These are phyloP conservation scores for Prenolepis imparis DNA, from an alignment of 2,888 invertebrate species.

Conservation along the genomic window DNA sequence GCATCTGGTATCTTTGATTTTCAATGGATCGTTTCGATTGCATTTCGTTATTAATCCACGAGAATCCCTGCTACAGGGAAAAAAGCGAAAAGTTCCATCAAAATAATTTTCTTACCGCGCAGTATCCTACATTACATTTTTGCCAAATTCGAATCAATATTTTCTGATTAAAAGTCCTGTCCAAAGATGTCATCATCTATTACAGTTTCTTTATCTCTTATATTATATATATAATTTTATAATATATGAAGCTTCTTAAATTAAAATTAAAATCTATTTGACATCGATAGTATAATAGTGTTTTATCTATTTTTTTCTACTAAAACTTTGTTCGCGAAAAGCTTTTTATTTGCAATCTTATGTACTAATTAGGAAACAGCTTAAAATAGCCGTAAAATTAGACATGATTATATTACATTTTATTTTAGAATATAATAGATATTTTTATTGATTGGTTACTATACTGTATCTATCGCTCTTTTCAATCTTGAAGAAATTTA, in stretches of 20 bases:
- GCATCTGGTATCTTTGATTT: neutral
- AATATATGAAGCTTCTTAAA: neutral
- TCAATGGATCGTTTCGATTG: neutral
- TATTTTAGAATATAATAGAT: neutral
- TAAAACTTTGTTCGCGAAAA: slow-evolving; percentile 1
- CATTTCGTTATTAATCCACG: neutral
- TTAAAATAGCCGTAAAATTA: neutral
- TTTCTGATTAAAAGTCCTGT: neutral
- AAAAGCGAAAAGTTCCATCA: neutral
- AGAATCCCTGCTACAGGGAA: neutral
- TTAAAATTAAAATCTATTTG: neutral
- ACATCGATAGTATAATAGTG: neutral
- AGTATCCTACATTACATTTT: neutral
- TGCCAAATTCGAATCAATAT: neutral
- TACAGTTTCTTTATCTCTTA: too few species aligned
- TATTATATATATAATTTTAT: neutral
- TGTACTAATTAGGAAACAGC: slow-evolving; percentile 5
- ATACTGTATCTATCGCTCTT: neutral
- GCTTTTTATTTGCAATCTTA: slow-evolving; percentile 3
- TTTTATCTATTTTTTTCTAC: slow-evolving; percentile 1
- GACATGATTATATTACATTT: neutral
- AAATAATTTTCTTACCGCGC: neutral
- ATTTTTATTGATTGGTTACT: neutral
- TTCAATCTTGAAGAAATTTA: neutral
- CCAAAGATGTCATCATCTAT: neutral